Base-by-base conservation (phyloP, 2,888 invertebrate genomes). In the Molorchus minor region DNA sequence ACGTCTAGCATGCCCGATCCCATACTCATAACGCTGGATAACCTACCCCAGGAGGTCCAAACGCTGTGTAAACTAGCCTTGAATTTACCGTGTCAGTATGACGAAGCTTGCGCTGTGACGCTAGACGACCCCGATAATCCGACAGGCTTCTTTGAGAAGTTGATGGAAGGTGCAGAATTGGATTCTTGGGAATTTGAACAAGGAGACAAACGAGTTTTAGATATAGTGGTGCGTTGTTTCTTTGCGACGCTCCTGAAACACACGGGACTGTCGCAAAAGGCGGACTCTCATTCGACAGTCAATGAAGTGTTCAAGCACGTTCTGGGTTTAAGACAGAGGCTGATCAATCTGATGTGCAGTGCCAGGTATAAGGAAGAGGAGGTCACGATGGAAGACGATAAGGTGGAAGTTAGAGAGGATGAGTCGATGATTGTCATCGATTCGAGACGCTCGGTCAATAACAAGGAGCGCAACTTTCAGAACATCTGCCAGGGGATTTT, bases 101-200 rank as follows among this genome's bases (percentile, higher is more conserved):
- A 79, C 45, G 79, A 80, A 62, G 79, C 79, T 0, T 79, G 78
- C 52, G 70, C 76, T 2, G 68, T 73, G 16, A 54, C 64, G 7
- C 66, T 68, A 19, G 67, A 70, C 10, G 56, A 70, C 13, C 52
- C 54, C 3, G 64, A 69, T 13, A 58, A 65, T n/a, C 65, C 65
- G 7, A 65, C 69, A 17, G 69, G 71, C 43, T 72, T 80, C 45
- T 82, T 81, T 56, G 76, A 75, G 20, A 74, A 77, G 46, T 75
- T 83, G 74, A 74, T 81, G 61, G 80, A 82, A 56, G 74, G 77
- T 46, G 77, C 77, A 2, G 79, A 79, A 56, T 71, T 77, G 13
- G 80, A 82, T 73, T 81, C 83, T 51, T 84, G 84, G 82, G 84
- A 84, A 63, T 82, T 83, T 1, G 80, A 81, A 68, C 83, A 83